Percentiles rank a stretch among this genome's conserved stretches.
phyloP scores from a whole-genome alignment of 37 sponge, comb jelly and placozoan genomes.

The Petrosia ficiformis region DNA sequence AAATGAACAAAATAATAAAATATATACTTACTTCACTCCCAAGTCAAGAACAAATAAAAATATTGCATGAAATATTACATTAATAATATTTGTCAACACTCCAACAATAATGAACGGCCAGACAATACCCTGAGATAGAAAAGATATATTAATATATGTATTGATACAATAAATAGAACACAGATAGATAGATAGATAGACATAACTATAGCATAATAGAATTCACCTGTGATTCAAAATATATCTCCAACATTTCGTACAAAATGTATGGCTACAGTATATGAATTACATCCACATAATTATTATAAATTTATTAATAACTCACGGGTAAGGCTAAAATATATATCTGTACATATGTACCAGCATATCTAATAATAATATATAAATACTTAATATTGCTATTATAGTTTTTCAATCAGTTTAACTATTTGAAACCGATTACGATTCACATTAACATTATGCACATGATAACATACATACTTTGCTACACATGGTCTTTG shows the following conservation, averaged over 20 bases:
- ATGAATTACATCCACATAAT: constrained; percentile 9
- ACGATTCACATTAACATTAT: not conserved
- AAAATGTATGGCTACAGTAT: constrained; percentile 1
- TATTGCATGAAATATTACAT: constrained; percentile 1
- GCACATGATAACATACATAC: not conserved
- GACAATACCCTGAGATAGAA: constrained; percentile 22
- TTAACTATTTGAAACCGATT: not conserved
- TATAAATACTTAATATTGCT: no score
- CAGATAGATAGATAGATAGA: no score
- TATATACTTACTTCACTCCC: constrained; percentile 10
- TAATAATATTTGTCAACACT: constrained; percentile 1
- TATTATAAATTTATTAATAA: constrained; percentile 7
- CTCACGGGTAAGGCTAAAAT: constrained; percentile 11
- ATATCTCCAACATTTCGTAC: constrained; percentile 37
- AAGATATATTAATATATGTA: not conserved
- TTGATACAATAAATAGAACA: no score
- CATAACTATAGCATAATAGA: not conserved
- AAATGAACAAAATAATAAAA: no score
- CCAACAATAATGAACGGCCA: constrained; percentile 21
- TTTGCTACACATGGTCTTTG: constrained; percentile 55
- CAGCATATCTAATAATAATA: not conserved
- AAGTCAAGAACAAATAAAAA: constrained; percentile 9
- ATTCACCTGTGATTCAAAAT: constrained; percentile 50
- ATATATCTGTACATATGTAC: not conserved
- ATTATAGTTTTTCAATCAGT: no score